phyloP scores from a whole-genome alignment of 2,113 vertebrate species.

The Bettongia penicillata region DNA sequence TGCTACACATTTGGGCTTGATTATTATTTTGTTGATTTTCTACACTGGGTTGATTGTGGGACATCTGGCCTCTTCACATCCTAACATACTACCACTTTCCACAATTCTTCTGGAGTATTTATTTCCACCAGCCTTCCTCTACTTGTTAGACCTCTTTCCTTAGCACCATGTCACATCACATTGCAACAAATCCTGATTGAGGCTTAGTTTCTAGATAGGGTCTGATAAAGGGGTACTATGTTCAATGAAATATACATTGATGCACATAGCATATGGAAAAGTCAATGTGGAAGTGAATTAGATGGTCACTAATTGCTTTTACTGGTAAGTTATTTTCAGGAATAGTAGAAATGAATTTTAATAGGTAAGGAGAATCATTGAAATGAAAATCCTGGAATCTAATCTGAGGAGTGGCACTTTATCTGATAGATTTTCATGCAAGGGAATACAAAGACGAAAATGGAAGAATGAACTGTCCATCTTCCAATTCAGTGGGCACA shows the following conservation, averaged over 20 bases:
- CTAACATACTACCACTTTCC: neutral
- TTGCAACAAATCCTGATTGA: neutral
- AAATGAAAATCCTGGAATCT: neutral
- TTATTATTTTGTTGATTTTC: neutral
- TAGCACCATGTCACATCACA: neutral
- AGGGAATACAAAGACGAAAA: neutral
- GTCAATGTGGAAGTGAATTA: neutral
- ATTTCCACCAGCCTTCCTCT: neutral
- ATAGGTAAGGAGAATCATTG: neutral
- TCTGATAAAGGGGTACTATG: neutral
- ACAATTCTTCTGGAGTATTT: neutral
- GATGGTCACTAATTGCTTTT: neutral
- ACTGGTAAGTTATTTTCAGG: neutral
- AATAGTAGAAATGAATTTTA: neutral
- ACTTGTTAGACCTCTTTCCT: neutral
- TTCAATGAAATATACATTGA: neutral
- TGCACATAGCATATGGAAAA: neutral
- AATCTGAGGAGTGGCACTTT: neutral
- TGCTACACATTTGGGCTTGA: neutral
- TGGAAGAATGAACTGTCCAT: neutral
- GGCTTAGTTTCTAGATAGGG: neutral
- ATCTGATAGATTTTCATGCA: neutral
- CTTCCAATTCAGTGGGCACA: neutral
- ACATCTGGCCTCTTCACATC: neutral
- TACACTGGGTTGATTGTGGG: neutral